These are phyloP conservation scores for Thalassarche chlororhynchos DNA, from an alignment of 2,113 vertebrate genomes.

Conservation along the genomic window DNA sequence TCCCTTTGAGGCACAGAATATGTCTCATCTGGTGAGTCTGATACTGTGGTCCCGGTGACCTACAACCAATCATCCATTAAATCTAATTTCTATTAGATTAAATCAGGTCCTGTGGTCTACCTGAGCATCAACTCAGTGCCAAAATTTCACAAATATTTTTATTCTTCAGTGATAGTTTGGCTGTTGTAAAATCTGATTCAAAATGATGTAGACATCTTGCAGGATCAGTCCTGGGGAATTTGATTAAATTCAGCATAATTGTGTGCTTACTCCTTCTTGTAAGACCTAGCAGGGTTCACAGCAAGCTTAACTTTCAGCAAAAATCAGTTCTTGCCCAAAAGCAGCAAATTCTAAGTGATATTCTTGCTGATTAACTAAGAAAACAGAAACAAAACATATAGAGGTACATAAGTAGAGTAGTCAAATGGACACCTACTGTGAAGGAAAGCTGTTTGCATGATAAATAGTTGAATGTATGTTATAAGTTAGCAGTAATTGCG, in stretches of 20 bases:
- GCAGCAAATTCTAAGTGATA: conserved; percentile 15
- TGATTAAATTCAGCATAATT: neutral
- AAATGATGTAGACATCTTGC: neutral
- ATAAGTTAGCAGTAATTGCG: conserved; percentile 47
- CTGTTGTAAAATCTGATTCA: neutral
- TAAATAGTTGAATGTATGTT: conserved; percentile 47
- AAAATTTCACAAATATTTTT: neutral
- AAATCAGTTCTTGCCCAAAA: conserved; percentile 4
- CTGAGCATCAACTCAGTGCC: neutral
- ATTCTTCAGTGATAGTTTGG: neutral
- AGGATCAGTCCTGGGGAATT: neutral
- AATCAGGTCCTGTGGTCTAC: neutral
- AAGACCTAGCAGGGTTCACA: neutral
- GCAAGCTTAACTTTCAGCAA: neutral
- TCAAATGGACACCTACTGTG: neutral
- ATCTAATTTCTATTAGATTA: neutral
- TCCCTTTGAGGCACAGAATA: neutral
- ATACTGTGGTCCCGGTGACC: neutral
- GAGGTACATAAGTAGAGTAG: neutral
- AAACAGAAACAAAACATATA: conserved; percentile 17
- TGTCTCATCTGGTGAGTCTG: neutral
- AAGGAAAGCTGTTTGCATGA: conserved; percentile 33
- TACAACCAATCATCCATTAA: neutral
- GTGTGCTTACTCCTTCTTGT: neutral
- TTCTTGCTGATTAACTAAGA: neutral